Evolutionary conservation across 2,888 invertebrate species (phyloP), one percentile per base, ranked within the genome.

Genomic region (Cylindroiulus punctatus): DNA sequence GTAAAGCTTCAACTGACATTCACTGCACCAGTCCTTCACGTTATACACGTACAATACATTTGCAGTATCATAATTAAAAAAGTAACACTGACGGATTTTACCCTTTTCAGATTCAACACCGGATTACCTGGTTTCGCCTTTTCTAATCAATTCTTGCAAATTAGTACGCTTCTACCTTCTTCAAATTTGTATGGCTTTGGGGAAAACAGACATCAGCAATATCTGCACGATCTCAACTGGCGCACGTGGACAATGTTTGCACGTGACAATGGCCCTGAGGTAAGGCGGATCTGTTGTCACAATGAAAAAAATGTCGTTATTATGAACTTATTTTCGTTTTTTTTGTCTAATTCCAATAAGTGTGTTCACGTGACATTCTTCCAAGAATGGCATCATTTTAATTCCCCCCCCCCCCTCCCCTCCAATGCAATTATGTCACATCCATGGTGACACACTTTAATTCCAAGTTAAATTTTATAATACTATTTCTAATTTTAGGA

Each of bases 61-160:
- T n/a, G n/a, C n/a, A n/a, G n/a, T n/a, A n/a, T n/a, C n/a, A n/a
- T n/a, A n/a, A n/a, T n/a, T n/a, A n/a, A n/a, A n/a, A n/a, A n/a
- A n/a, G n/a, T n/a, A n/a, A 44, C 44, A 44, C 4, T 8, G 40
- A 14, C 4, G 0, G 22, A 3, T 44, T 36, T 81, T 19, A 19
- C 14, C 19, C 17, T 26, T 81, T n/a, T 10, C 91, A 95, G 95
- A 88, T 94, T 96, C 89, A 93, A 95, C 90, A 86, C 87, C 1
- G 93, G 93, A 89, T 92, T 93, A 88, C 91, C 94, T 42, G 95
- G 94, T 0, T 92, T 96, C 87, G 94, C 95, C 81, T 94, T 94
- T 87, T 93, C 96, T 0, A 94, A 96, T 90, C 95, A 95, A 89
- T 94, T 95, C 89, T 89, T 95, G 0, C 96, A 96, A 91, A 90